phyloP scores from a whole-genome alignment of 1,140 invertebrate species.

The Ceratina australensis region DNA sequence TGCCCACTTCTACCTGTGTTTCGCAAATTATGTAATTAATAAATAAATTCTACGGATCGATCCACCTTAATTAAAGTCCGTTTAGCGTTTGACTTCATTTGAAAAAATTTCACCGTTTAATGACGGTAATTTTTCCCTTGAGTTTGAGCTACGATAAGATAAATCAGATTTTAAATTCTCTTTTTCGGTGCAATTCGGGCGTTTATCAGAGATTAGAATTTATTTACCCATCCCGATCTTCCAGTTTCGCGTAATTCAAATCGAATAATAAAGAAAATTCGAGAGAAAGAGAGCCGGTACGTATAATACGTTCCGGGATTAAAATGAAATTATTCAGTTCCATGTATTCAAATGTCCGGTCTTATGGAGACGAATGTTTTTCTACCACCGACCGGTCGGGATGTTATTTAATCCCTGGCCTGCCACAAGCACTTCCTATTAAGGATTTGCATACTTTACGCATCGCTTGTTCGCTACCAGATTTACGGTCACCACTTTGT shows the following conservation, averaged over 20 bases:
- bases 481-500: conserved; percentile 48
- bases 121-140: too few relatives aligned
- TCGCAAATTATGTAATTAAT: too few relatives aligned
- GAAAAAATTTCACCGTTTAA: too few relatives aligned
- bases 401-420: conserved; percentile 45
- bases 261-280: too few relatives aligned
- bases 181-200: not conserved
- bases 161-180: not conserved
- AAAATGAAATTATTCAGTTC: conserved; percentile 53
- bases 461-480: conserved; percentile 43
- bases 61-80: too few relatives aligned
- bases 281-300: too few relatives aligned
- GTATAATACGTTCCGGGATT: conserved; percentile 29
- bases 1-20: not conserved
- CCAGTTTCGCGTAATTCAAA: conserved; percentile 5
- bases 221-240: conserved; percentile 15
- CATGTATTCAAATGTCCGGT: conserved; percentile 51
- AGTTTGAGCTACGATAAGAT: too few relatives aligned
- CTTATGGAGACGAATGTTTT: conserved; percentile 48
- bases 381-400: not conserved
- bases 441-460: conserved; percentile 50
- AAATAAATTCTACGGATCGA: too few relatives aligned
- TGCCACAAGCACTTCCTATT: conserved; percentile 46
- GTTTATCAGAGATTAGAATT: not conserved
- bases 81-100: too few relatives aligned